Conservation (phyloP, 2,888 invertebrate species). For the Heterodera filipjevi region DNA sequence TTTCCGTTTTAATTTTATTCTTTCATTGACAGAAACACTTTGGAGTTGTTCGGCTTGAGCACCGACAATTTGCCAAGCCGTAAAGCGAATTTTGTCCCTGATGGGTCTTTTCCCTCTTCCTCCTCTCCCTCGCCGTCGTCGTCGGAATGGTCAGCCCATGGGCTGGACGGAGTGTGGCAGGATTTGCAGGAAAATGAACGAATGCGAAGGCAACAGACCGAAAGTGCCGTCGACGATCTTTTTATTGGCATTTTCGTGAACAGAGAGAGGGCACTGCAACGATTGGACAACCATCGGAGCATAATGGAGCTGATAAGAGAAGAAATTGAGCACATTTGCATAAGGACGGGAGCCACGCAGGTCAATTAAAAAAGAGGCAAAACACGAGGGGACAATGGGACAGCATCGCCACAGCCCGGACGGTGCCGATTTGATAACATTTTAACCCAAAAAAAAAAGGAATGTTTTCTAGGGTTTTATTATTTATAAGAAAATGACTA, state of each 20-base stretch:
- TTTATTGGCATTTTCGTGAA: slow-evolving; percentile 30
- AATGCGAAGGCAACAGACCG: slow-evolving; percentile 26
- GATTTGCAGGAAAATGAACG: slow-evolving; percentile 41
- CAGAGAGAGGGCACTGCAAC: slow-evolving; percentile 53
- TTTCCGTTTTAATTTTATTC: neutral
- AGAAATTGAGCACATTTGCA: slow-evolving; percentile 55
- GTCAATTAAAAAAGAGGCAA: slow-evolving; percentile 28
- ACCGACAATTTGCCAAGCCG: slow-evolving; percentile 49
- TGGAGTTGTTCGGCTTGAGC: slow-evolving; percentile 41
- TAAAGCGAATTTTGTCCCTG: neutral
- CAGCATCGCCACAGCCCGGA: too few relatives aligned
- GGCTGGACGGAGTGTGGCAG: slow-evolving; percentile 42
- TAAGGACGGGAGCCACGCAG: slow-evolving; percentile 47
- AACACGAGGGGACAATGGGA: neutral
- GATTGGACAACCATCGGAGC: slow-evolving; percentile 43
- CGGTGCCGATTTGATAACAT: too few relatives aligned
- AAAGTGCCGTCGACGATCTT: neutral
- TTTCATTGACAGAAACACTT: neutral
- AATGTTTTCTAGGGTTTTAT: too few relatives aligned
- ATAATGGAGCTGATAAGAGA: slow-evolving; percentile 51
- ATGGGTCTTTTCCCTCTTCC: too few relatives aligned
- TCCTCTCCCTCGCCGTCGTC: neutral
- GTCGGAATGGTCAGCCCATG: neutral
- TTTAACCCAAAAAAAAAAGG: too few relatives aligned
- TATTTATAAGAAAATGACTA: too few relatives aligned